Evolutionary conservation across 2,797 vertebrate species (phyloP), one percentile per base, ranked within the genome.

Genomic region (Thunnus albacares): DNA sequence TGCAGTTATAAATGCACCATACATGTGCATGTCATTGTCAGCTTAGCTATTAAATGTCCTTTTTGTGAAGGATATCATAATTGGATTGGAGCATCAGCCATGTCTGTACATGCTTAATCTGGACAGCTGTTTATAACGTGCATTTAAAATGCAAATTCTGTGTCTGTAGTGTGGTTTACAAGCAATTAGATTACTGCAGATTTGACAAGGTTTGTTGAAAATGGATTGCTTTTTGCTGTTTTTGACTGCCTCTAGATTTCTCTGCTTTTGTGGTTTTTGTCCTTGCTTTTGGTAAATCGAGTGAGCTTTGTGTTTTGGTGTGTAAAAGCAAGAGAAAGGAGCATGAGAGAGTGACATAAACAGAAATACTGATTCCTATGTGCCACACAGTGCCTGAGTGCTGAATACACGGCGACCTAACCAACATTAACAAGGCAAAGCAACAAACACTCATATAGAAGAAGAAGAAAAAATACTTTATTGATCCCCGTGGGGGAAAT

Each of bases 371-470:
- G 61, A 79, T 90, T 64, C 67, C 74, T 84, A 61, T 15, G 14
- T 85, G 81, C 71, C 78, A 45, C 71, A 61, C n/a, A 41, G 61
- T 73, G 75, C 62, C 84, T 59, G 63, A 77, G 80, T 73, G 71
- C 53, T 68, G 58, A 86, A 86, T 75, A 69, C 77, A 59, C 74
- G 81, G 68, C 75, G 68, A 22, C 55, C 51, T 45, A 82, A 85
- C 70, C 83, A 87, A 84, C 69, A 78, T 91, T 89, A 88, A 80
- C 72, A 83, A 89, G 71, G 80, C 70, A 82, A 57, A 2, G 20
- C 64, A 74, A 70, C 72, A 87, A 72, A 82, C 52, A 65, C 35
- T 70, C 33, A 3, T 22, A 53, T 20, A 38, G 38, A 11, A 38
- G 38, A 38, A 38, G 38, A 7, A 38, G 38, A 11, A 35, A 8